A percentile compares a stretch with the other conserved stretches of the same genome.
Evolutionary conservation across 2,888 invertebrate species (phyloP).

Genomic region (Melangyna quadrimaculata): DNA sequence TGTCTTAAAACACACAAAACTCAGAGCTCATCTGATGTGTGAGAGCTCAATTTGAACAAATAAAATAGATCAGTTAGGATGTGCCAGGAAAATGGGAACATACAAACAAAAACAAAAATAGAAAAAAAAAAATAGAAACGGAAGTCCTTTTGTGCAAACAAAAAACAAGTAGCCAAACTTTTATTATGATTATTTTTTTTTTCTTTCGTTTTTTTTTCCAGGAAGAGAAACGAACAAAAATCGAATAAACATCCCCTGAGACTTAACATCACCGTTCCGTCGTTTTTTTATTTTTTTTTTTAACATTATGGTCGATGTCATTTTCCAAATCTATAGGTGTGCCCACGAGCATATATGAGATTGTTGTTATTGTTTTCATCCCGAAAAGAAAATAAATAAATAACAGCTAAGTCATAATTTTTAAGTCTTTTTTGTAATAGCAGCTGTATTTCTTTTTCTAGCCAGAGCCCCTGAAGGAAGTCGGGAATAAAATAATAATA

Average conservation of each 20-base stretch:
- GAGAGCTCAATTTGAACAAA: conserved; percentile 46
- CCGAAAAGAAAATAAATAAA: conserved; percentile 10
- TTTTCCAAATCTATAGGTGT: conserved; percentile 30
- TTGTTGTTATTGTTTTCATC: conserved; percentile 23
- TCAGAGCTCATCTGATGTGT: conserved; percentile 25
- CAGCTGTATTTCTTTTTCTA: conserved; percentile 26
- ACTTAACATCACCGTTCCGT: conserved; percentile 35
- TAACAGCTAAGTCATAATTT: conserved; percentile 47
- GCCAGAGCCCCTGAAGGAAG: conserved; percentile 20
- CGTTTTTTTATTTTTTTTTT: background rate
- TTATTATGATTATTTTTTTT: conserved; percentile 20
- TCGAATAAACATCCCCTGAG: conserved; percentile 40
- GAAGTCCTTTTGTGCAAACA: conserved; percentile 2
- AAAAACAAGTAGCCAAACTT: background rate
- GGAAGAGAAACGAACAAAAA: conserved; percentile 6
- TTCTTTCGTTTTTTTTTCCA: background rate
- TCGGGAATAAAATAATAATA: conserved; percentile 8
- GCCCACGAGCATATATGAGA: conserved; percentile 29
- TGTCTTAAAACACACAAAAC: conserved; percentile 33
- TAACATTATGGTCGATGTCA: conserved; percentile 41
- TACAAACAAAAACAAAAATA: background rate
- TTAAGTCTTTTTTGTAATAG: conserved; percentile 26
- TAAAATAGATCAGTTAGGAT: conserved; percentile 58
- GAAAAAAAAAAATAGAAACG: background rate
- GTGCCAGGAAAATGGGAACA: background rate